Conservation (phyloP, 2,797 vertebrate species). For the Sebastes vulpes region DNA sequence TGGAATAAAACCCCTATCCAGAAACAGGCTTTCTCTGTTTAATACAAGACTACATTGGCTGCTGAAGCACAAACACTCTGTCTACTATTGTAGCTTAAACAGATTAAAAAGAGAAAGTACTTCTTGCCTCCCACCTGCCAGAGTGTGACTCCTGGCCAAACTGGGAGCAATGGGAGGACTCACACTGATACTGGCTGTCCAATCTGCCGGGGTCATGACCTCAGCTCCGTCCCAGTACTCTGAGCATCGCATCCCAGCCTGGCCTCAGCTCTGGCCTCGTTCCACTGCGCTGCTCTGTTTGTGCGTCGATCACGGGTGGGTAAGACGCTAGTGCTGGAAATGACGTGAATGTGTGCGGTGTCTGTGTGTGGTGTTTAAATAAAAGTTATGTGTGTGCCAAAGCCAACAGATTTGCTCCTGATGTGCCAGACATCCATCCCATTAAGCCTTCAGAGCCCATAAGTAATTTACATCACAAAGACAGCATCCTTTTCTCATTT, state of each 20-base stretch:
- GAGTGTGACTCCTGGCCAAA: conserved; percentile 25
- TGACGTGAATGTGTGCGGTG: conserved; percentile 8
- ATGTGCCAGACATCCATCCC: conserved; percentile 69
- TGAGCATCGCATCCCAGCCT: conserved; percentile 24
- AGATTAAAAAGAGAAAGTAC: conserved; percentile 14
- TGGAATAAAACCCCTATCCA: conserved; percentile 20
- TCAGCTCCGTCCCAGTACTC: conserved; percentile 25
- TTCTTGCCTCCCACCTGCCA: conserved; percentile 43
- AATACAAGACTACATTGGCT: conserved; percentile 9
- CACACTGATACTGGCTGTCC: conserved; percentile 23
- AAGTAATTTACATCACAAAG: conserved; percentile 78
- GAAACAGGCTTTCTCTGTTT: conserved; percentile 27
- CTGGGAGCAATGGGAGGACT: conserved; percentile 24
- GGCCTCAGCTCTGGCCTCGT: conserved; percentile 32
- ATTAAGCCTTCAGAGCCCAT: conserved; percentile 63
- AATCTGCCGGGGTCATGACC: conserved; percentile 58
- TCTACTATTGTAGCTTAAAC: conserved; percentile 30
- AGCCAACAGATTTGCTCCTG: conserved; percentile 68
- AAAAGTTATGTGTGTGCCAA: conserved; percentile 44
- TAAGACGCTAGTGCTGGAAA: conserved; percentile 10
- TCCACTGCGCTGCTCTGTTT: conserved; percentile 19
- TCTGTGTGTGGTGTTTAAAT: conserved; percentile 49
- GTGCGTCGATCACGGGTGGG: neutral
- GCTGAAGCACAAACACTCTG: conserved; percentile 17
- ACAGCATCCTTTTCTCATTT: conserved; percentile 43